These are phyloP conservation scores for Schizothorax lantsangensis DNA, from an alignment of 2,797 vertebrate genomes.

Conservation along the genomic window DNA sequence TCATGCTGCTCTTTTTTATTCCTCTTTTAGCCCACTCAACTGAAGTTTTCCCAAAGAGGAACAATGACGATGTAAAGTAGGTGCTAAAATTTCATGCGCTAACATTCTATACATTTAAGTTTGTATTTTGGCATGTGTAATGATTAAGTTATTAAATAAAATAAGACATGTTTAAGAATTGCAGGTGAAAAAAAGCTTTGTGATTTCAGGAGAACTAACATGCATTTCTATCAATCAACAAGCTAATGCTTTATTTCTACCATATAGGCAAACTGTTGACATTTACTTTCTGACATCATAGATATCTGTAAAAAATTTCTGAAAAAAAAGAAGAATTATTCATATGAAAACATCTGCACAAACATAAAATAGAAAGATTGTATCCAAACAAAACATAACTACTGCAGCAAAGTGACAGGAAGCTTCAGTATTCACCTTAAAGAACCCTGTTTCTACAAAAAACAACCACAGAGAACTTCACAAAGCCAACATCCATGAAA, in stretches of 20 bases:
- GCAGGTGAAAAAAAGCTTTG: not conserved
- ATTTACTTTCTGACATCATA: not conserved
- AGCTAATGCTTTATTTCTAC: not conserved
- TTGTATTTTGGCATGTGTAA: not conserved
- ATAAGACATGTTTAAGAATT: not conserved
- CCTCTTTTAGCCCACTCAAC: not conserved
- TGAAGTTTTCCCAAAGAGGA: not conserved
- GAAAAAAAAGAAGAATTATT: not conserved
- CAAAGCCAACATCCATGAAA: not conserved
- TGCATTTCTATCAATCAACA: not conserved
- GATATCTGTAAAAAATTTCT: not conserved
- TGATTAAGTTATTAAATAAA: conserved; percentile 4
- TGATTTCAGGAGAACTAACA: not conserved
- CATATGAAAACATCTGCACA: not conserved
- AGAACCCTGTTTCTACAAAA: not conserved
- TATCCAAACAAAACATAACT: not conserved
- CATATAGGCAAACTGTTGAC: not conserved
- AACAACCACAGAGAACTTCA: not conserved
- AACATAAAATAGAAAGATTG: not conserved
- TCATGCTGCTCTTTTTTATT: not conserved
- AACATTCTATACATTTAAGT: not conserved
- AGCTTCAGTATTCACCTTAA: not conserved
- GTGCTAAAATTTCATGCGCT: not conserved
- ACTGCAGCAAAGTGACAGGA: not conserved
- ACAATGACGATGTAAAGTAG: not conserved